phyloP scores from a whole-genome alignment of 1,140 invertebrate genomes.

The Aradophagus sp. region DNA sequence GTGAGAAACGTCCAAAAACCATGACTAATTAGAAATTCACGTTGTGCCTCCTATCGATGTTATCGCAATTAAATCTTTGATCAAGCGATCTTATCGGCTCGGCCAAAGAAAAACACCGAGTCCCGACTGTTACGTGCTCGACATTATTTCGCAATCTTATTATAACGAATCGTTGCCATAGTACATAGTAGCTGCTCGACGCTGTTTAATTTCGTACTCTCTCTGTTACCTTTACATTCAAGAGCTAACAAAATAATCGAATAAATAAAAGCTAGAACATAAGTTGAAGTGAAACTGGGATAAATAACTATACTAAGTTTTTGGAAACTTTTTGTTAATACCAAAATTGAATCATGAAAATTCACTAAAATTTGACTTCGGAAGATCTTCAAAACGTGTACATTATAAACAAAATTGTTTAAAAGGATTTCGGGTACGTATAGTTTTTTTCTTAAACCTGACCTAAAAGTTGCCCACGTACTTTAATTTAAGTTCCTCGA shows the following conservation, averaged over 20 bases:
- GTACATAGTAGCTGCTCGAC: conserved; percentile 42
- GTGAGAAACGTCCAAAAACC: conserved; percentile 51
- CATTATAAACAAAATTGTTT: too few relatives aligned
- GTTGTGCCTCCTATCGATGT: conserved; percentile 17
- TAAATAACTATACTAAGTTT: too few relatives aligned
- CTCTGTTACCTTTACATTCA: conserved; percentile 5
- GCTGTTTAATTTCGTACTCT: conserved; percentile 12
- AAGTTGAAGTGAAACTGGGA: conserved; percentile 22
- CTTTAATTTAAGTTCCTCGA: too few relatives aligned
- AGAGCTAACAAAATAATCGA: too few relatives aligned
- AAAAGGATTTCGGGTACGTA: too few relatives aligned
- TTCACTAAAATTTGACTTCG: too few relatives aligned
- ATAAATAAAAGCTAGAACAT: background rate
- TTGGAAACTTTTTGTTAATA: too few relatives aligned
- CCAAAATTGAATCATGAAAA: too few relatives aligned
- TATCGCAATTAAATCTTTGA: conserved; percentile 34
- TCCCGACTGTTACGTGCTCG: conserved; percentile 29
- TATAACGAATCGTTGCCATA: conserved; percentile 44
- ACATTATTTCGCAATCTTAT: conserved; percentile 42
- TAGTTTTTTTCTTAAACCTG: too few relatives aligned
- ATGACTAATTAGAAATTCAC: conserved; percentile 42
- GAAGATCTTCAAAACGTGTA: too few relatives aligned
- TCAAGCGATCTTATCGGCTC: conserved; percentile 23
- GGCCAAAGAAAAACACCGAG: conserved; percentile 25
- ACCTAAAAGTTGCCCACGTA: too few relatives aligned